Base-by-base conservation (phyloP, 2,113 vertebrate species). In the Ptychochromis oligacanthus region DNA sequence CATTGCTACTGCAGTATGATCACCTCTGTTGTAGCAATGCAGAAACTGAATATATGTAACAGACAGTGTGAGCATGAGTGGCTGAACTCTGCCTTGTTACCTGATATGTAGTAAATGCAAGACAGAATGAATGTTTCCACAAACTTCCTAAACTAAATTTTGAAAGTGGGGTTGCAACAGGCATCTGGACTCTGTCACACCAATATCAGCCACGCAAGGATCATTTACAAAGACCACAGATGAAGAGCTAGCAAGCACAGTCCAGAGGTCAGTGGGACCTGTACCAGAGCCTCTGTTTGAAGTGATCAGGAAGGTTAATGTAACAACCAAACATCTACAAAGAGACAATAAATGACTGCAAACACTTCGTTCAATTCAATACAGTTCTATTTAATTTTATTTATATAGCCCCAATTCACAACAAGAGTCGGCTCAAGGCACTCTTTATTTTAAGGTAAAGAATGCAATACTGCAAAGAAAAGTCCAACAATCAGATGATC, bases 11-110 rank as follows among this genome's bases (percentile, higher is more conserved):
- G 55, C 82, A 83, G 77, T 20, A 67, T 26, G 22, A 67, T 67
- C 9, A 26, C 40, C 3, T 67, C 22, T 7, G 8, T 36, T 52
- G 67, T 54, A 11, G 46, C 67, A 52, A 52, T 54, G 46, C 26
- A 72, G 46, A 72, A 72, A 72, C 67, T 52, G 17, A 72, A 52
- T 52, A 52, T 52, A n/a, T 7, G n/a, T n/a, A n/a, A n/a, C n/a
- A n/a, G n/a, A 40, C n/a, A 70, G 24, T n/a, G 24, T 2, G 24
- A 40, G 15, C 40, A 49, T 7, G 15, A 70, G 40, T 18, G 5
- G 64, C 64, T 24, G 15, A 49, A 18, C 15, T 5, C 40, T 49
- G 64, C 64, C 28, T 67, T 67, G 28, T 43, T 67, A 67, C 64
- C 38, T 18, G 38, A 0, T 46, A 26, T 67, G 43, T 22, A 67